Conservation (phyloP, 2,797 vertebrate species). For the Diplodus puntazzo region DNA sequence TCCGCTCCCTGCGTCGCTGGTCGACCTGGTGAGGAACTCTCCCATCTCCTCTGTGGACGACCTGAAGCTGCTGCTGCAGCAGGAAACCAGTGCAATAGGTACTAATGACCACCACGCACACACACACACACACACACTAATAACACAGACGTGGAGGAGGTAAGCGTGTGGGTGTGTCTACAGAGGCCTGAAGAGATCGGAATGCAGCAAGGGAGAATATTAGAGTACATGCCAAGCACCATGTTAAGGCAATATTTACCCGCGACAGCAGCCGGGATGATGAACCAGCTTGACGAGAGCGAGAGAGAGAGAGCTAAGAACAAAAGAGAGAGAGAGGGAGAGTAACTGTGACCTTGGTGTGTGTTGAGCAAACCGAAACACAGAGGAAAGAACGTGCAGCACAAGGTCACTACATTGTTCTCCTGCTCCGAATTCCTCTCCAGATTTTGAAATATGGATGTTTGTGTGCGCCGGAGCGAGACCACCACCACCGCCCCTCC, state of each 20-base stretch:
- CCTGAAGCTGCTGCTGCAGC: constrained; percentile 90
- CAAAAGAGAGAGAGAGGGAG: constrained; percentile 11
- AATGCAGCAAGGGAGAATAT: constrained; percentile 58
- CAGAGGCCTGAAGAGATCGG: constrained; percentile 57
- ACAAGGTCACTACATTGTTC: constrained; percentile 77
- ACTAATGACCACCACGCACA: constrained; percentile 71
- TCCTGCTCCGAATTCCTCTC: constrained; percentile 63
- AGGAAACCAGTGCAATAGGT: constrained; percentile 91
- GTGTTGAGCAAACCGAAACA: constrained; percentile 48
- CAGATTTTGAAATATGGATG: constrained; percentile 59
- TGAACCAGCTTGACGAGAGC: constrained; percentile 35
- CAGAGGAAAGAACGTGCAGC: constrained; percentile 37
- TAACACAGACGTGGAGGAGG: constrained; percentile 60
- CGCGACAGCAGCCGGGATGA: constrained; percentile 46
- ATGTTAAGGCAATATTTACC: constrained; percentile 65
- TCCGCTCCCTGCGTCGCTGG: constrained; percentile 91
- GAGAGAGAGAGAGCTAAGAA: constrained; percentile 5
- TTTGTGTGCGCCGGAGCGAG: constrained; percentile 34
- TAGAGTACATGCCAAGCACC: constrained; percentile 42
- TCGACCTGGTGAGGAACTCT: constrained; percentile 90
- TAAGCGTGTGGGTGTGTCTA: constrained; percentile 47
- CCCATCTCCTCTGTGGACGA: constrained; percentile 92
- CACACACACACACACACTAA: constrained; percentile 26
- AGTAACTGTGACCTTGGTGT: constrained; percentile 65
- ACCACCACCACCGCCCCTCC: background rate